phyloP scores from a whole-genome alignment of 2,888 invertebrate genomes.

The Liposcelis brunnea region DNA sequence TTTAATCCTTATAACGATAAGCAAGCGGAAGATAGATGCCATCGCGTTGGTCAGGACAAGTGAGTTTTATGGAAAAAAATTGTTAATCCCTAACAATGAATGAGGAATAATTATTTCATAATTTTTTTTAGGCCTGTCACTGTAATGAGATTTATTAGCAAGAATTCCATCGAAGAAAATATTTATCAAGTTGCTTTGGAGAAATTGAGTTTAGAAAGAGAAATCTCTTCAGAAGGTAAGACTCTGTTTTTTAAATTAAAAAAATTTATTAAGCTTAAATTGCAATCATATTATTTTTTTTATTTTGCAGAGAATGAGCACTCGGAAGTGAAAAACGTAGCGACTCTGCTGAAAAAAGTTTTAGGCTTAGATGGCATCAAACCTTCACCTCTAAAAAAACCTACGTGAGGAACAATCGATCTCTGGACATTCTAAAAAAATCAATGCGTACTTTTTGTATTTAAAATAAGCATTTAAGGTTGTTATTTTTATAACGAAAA shows the following conservation, averaged over 20 bases:
- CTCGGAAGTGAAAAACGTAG: conserved; percentile 59
- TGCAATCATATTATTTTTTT: conserved; percentile 14
- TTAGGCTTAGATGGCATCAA: conserved; percentile 35
- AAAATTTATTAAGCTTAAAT: no score
- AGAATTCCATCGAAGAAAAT: conserved; percentile 82
- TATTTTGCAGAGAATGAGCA: conserved; percentile 44
- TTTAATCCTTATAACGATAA: conserved; percentile 98
- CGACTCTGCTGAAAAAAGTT: conserved; percentile 60
- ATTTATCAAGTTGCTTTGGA: conserved; percentile 80
- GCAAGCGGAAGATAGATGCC: conserved; percentile 85
- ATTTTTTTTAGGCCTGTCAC: conserved; percentile 49
- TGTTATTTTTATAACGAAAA: no score
- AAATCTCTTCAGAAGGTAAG: conserved; percentile 51
- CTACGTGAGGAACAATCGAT: not conserved
- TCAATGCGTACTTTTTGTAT: no score
- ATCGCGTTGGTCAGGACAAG: conserved; percentile 51
- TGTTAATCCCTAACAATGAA: not conserved
- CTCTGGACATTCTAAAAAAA: no score
- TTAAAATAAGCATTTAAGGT: no score
- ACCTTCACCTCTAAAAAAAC: not conserved
- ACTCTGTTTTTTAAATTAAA: no score
- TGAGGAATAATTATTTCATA: not conserved
- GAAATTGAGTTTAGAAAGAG: conserved; percentile 79
- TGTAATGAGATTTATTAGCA: conserved; percentile 67
- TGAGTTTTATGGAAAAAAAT: conserved; percentile 11